Base-by-base conservation (phyloP, 2,888 invertebrate genomes). In the Cosmia pyralina region DNA sequence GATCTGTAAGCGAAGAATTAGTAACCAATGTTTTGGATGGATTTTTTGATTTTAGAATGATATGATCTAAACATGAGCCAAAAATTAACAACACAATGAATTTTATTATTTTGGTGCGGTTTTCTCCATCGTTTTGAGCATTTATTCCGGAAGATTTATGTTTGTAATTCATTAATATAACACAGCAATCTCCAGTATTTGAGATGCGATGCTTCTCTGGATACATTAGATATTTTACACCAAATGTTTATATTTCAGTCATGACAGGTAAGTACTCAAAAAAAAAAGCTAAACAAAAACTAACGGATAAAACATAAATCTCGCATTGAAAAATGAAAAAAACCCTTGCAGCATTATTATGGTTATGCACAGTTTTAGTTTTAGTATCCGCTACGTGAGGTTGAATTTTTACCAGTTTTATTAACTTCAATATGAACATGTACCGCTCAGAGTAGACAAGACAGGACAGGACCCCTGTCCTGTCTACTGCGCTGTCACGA, bases 381-480 rank as follows among this genome's bases (percentile, higher is more conserved):
- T 71, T 50, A 67, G 13, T 53, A 58, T 34, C 22, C 58, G 5
- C 3, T 34, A n/a, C 17, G 50, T 46, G 17, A 52, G 46, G 19
- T 19, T 60, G 13, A 19, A 46, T 11, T 34, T 53, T 60, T 53
- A n/a, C n/a, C 48, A n/a, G 41, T 48, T 53, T 76, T 68, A 66
- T 60, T 68, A 68, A 41, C 76, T 34, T 67, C 41, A 48, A 28
- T 41, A 75, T 13, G 17, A 15, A 48, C 53, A 53, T 48, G 59
- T 72, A 28, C 10, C 4, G 5, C 10, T 41, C 59, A 53, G 41
- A 28, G n/a, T 1, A 48, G 6, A 53, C 19, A 28, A 66, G 48
- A 53, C 68, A 52, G 28, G 28, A 67, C n/a, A n/a, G n/a, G n/a
- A n/a, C n/a, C n/a, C n/a, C n/a, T n/a, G n/a, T n/a, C n/a, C n/a